phyloP scores from a whole-genome alignment of 2,113 vertebrate genomes.

The Pomatostomus ruficeps region DNA sequence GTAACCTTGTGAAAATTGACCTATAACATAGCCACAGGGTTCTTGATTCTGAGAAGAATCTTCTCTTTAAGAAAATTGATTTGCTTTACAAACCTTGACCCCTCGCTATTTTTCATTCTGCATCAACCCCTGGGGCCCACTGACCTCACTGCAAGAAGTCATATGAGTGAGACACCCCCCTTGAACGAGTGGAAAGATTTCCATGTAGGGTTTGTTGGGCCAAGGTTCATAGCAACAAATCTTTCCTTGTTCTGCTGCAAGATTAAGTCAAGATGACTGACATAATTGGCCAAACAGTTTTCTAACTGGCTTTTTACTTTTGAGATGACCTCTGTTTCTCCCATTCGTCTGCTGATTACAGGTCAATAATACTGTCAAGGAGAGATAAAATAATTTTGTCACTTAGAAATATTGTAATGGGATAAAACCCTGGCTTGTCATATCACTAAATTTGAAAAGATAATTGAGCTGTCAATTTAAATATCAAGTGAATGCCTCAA shows the following conservation, averaged over 20 bases:
- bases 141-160: constrained; percentile 52
- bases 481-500: constrained; percentile 31
- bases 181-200: constrained; percentile 24
- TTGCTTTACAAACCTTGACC: constrained; percentile 56
- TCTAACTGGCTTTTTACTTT: constrained; percentile 54
- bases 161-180: not conserved
- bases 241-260: constrained; percentile 34
- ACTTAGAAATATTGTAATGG: constrained; percentile 62
- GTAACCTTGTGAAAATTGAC: constrained; percentile 65
- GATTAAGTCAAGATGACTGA: constrained; percentile 58
- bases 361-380: constrained; percentile 59
- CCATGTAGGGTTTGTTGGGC: constrained; percentile 28
- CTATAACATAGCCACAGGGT: constrained; percentile 58
- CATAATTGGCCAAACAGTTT: constrained; percentile 60
- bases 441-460: constrained; percentile 58
- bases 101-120: constrained; percentile 50
- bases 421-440: constrained; percentile 48
- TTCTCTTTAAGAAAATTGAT: constrained; percentile 63
- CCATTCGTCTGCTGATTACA: constrained; percentile 33
- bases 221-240: constrained; percentile 51
- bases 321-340: constrained; percentile 53
- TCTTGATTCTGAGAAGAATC: constrained; percentile 58
- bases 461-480: constrained; percentile 64
- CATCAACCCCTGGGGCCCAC: constrained; percentile 36
- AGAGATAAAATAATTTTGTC: constrained; percentile 61